A percentile compares a stretch with the other conserved stretches of the same genome.
Conservation (phyloP, 2,797 vertebrate genomes). For the Numenius phaeopus region DNA sequence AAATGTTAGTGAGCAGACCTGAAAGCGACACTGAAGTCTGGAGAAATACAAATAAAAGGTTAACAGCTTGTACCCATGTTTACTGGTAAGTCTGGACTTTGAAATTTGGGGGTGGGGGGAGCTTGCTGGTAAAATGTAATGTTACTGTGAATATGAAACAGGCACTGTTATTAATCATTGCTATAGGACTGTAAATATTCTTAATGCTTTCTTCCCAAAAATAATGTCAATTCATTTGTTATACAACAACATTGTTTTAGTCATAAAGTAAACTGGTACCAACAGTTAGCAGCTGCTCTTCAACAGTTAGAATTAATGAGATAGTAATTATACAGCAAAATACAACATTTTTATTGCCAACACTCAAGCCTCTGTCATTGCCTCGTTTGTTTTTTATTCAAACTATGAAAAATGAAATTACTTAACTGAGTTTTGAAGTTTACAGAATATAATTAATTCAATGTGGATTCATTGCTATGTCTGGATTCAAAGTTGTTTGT, state of each 20-base stretch:
- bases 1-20: background rate
- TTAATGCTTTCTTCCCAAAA: background rate
- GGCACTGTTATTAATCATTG: background rate
- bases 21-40: conserved; percentile 29
- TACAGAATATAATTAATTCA: conserved; percentile 54
- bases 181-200: conserved; percentile 1
- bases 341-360: conserved; percentile 14
- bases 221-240: conserved; percentile 7
- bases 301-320: conserved; percentile 37
- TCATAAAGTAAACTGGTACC: conserved; percentile 32
- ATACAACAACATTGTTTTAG: conserved; percentile 18
- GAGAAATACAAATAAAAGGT: conserved; percentile 38
- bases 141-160: background rate
- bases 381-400: conserved; percentile 3
- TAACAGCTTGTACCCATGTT: background rate
- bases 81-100: conserved; percentile 76
- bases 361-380: conserved; percentile 32
- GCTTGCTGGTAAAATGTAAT: background rate
- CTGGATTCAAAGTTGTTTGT: background rate
- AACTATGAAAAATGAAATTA: conserved; percentile 49
- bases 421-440: conserved; percentile 8
- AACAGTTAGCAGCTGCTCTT: conserved; percentile 44
- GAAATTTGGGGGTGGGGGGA: background rate
- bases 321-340: conserved; percentile 41
- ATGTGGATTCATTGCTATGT: background rate